Percentiles rank a stretch among this genome's conserved stretches.
Evolutionary conservation across 2,888 invertebrate genomes (phyloP).

Genomic region (Macrosoma leucophasiata): DNA sequence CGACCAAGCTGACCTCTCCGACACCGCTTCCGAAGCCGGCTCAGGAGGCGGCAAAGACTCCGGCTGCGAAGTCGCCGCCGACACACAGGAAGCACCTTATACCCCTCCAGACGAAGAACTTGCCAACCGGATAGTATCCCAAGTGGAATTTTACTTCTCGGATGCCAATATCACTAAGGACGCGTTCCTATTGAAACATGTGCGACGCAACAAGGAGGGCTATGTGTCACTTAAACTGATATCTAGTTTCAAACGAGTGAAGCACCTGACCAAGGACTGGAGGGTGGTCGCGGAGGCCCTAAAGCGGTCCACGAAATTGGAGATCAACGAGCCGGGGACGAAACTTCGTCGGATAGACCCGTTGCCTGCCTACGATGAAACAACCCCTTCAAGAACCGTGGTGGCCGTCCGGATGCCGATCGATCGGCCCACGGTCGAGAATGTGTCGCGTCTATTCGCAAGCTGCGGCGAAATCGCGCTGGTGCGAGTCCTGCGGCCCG

Average conservation of each 20-base stretch:
- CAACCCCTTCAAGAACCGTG: constrained; percentile 93
- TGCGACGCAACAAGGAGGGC: constrained; percentile 95
- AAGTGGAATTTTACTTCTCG: constrained; percentile 97
- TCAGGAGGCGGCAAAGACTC: constrained; percentile 81
- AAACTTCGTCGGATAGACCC: constrained; percentile 91
- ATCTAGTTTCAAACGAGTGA: constrained; percentile 95
- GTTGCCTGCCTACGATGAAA: constrained; percentile 92
- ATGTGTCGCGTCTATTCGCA: constrained; percentile 92
- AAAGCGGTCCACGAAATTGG: constrained; percentile 83
- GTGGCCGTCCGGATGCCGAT: constrained; percentile 90
- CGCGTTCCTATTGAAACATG: constrained; percentile 95
- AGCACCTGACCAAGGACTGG: constrained; percentile 96
- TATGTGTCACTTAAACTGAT: constrained; percentile 96
- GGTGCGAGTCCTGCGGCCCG: constrained; percentile 90
- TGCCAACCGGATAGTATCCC: constrained; percentile 85
- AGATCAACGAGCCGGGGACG: constrained; percentile 93
- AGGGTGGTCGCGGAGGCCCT: constrained; percentile 92
- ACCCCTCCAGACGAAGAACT: constrained; percentile 84
- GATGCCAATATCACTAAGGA: constrained; percentile 97
- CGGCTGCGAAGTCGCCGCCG: constrained; percentile 78
- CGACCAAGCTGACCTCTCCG: constrained; percentile 81
- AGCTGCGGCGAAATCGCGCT: constrained; percentile 93
- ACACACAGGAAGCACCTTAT: constrained; percentile 78
- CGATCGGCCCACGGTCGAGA: constrained; percentile 90
- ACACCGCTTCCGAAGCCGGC: constrained; percentile 78